Conservation (phyloP, 2,888 invertebrate species). For the Nudaria mundana region DNA sequence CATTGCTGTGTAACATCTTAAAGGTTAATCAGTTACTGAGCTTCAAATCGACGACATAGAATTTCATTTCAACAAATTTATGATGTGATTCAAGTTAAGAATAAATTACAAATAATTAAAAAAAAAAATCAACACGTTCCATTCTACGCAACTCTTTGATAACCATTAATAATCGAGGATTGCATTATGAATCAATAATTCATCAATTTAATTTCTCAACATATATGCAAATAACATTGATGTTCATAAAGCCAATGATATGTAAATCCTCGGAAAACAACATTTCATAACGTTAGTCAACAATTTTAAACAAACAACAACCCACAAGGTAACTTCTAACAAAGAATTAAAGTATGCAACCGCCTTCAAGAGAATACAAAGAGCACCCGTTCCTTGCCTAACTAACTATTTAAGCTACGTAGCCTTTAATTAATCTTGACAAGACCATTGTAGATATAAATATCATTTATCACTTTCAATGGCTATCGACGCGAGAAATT, state of each 20-base stretch:
- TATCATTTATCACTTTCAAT: constrained; percentile 75
- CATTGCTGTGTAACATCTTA: no score
- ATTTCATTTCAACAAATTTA: no score
- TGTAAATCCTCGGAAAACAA: constrained; percentile 8
- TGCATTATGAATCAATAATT: no score
- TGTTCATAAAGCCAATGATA: constrained; percentile 4
- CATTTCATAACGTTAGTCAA: constrained; percentile 26
- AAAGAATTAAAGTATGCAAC: constrained; percentile 28
- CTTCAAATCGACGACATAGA: no score
- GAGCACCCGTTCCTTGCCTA: constrained; percentile 62
- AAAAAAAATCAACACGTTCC: no score
- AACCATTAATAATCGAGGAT: no score
- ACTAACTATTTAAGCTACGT: constrained; percentile 76
- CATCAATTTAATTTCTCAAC: constrained; percentile 6
- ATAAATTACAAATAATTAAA: no score
- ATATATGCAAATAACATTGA: constrained; percentile 4
- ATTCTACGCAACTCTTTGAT: background rate
- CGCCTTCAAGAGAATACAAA: constrained; percentile 42
- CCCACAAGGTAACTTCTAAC: constrained; percentile 26
- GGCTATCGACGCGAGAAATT: constrained; percentile 56
- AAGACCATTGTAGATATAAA: constrained; percentile 59
- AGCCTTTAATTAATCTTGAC: constrained; percentile 78
- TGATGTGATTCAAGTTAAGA: no score
- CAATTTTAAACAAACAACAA: constrained; percentile 32
- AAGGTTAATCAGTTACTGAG: no score